Evolutionary conservation across 2,113 vertebrate genomes (phyloP).

Genomic region (Scomber japonicus): DNA sequence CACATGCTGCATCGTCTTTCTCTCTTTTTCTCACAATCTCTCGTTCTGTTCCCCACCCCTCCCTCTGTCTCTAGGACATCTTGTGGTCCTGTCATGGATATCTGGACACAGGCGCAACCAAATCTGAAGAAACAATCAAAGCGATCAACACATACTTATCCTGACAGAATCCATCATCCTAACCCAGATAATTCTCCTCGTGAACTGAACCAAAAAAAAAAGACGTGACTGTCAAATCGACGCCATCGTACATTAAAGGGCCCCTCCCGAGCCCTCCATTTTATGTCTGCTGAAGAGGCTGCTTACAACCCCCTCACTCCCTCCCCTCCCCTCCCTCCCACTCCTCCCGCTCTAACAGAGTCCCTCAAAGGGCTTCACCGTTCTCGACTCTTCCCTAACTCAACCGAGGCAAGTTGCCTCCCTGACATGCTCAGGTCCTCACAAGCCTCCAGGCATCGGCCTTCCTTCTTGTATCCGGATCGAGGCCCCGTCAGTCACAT

Average conservation of each 20-base stretch:
- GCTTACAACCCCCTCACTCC: slow-evolving; percentile 7
- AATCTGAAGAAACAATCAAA: slow-evolving; percentile 76
- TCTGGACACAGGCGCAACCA: slow-evolving; percentile 77
- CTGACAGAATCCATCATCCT: slow-evolving; percentile 69
- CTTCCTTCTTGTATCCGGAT: slow-evolving; percentile 55
- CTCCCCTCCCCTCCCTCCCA: slow-evolving; percentile 8
- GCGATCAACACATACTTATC: slow-evolving; percentile 61
- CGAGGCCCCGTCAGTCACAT: slow-evolving; percentile 39
- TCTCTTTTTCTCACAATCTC: not conserved
- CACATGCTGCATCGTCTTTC: not conserved
- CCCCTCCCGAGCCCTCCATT: slow-evolving; percentile 29
- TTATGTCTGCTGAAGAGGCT: slow-evolving; percentile 58
- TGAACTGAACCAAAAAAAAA: slow-evolving; percentile 75
- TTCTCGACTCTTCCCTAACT: slow-evolving; percentile 14
- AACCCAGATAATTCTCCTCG: slow-evolving; percentile 64
- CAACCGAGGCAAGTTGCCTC: slow-evolving; percentile 29
- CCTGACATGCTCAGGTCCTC: slow-evolving; percentile 57
- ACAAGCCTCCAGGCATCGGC: slow-evolving; percentile 33
- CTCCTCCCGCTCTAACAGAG: slow-evolving; percentile 31
- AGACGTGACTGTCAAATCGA: slow-evolving; percentile 29
- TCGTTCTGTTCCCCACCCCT: slow-evolving; percentile 10
- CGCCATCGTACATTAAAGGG: slow-evolving; percentile 56
- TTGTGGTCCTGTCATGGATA: slow-evolving; percentile 73
- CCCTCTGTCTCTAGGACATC: slow-evolving; percentile 70
- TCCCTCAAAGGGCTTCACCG: slow-evolving; percentile 54